A percentile compares a stretch with the other conserved stretches of the same genome.
phyloP scores from a whole-genome alignment of 2,888 invertebrate species.

The Limnephilus marmoratus region DNA sequence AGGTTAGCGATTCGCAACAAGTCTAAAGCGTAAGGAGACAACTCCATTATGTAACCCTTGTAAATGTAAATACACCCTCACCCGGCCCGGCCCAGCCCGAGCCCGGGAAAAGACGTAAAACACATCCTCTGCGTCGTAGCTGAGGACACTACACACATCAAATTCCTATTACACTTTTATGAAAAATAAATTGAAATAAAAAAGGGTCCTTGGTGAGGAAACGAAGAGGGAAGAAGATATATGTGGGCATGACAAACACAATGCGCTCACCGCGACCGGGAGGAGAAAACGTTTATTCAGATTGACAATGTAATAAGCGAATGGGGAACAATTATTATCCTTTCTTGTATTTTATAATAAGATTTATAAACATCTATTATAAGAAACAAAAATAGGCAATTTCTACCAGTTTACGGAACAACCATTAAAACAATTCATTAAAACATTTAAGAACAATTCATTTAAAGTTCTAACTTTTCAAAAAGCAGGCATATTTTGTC shows the following conservation, averaged over 20 bases:
- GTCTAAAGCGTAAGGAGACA: slow-evolving; percentile 53
- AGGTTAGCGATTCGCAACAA: slow-evolving; percentile 57
- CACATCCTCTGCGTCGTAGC: slow-evolving; percentile 55
- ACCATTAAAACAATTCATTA: background rate
- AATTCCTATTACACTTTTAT: slow-evolving; percentile 63
- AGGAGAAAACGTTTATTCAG: slow-evolving; percentile 21
- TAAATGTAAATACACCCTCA: slow-evolving; percentile 53
- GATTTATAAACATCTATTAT: background rate
- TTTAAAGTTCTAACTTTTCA: background rate
- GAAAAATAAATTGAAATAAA: slow-evolving; percentile 64
- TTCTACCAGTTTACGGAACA: background rate
- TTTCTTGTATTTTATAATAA: background rate
- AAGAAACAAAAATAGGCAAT: background rate
- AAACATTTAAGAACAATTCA: no score
- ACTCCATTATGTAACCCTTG: slow-evolving; percentile 56
- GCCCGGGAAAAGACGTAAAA: slow-evolving; percentile 55
- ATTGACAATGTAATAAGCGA: slow-evolving; percentile 34
- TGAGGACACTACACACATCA: slow-evolving; percentile 59
- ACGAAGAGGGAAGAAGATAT: slow-evolving; percentile 46
- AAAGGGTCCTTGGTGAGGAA: slow-evolving; percentile 52
- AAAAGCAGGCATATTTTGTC: no score
- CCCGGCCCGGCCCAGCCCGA: background rate
- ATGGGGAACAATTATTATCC: slow-evolving; percentile 21
- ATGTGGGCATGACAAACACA: slow-evolving; percentile 25
- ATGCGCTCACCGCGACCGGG: background rate